These are phyloP conservation scores for Thalassophryne amazonica DNA, from an alignment of 2,797 vertebrate species.

Conservation along the genomic window DNA sequence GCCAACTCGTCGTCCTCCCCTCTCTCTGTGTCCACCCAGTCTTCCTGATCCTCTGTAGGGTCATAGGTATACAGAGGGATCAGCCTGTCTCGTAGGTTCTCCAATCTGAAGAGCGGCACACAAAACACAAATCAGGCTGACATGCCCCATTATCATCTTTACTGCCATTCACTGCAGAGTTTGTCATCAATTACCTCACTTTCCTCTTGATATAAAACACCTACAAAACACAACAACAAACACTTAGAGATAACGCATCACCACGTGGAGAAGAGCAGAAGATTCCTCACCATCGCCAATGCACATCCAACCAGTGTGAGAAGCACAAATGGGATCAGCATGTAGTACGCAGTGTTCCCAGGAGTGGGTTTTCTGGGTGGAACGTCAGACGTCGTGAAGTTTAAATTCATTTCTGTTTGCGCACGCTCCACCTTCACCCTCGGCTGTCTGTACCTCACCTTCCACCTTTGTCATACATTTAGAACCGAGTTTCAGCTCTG, in stretches of 20 bases:
- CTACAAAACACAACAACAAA: constrained; percentile 26
- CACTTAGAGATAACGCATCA: background rate
- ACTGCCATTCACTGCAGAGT: too few relatives aligned
- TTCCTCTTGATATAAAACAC: constrained; percentile 42
- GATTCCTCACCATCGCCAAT: constrained; percentile 49
- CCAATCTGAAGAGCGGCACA: constrained; percentile 29
- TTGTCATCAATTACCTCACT: constrained; percentile 47
- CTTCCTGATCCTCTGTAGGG: constrained; percentile 31
- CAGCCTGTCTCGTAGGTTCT: constrained; percentile 53
- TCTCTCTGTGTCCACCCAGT: constrained; percentile 12
- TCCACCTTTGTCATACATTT: constrained; percentile 47
- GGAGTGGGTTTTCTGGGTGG: background rate
- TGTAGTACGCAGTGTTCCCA: constrained; percentile 18
- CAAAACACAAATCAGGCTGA: too few relatives aligned
- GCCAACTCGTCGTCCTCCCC: constrained; percentile 24
- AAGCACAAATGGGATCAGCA: constrained; percentile 19
- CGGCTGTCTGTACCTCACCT: constrained; percentile 13
- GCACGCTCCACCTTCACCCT: background rate
- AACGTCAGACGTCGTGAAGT: constrained; percentile 43
- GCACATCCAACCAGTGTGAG: constrained; percentile 29
- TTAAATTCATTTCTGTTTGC: constrained; percentile 25
- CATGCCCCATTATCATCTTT: too few relatives aligned
- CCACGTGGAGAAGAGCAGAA: background rate
- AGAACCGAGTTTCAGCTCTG: constrained; percentile 3
- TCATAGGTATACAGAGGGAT: constrained; percentile 66